Percentiles rank a stretch among this genome's conserved stretches.
These are phyloP conservation scores for Rhingia campestris DNA, from an alignment of 2,888 invertebrate species.

Conservation along the genomic window DNA sequence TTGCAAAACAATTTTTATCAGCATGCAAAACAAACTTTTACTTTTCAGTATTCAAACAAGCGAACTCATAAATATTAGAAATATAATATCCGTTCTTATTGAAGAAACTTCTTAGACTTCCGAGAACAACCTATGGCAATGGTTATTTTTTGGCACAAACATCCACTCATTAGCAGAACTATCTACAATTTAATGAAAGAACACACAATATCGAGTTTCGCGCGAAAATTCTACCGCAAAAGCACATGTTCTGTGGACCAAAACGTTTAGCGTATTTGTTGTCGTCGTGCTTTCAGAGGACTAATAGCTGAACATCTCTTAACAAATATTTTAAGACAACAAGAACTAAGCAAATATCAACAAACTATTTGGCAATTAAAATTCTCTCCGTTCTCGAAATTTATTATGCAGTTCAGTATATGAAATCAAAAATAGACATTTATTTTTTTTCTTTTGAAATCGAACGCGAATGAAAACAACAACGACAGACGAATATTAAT, in stretches of 20 bases:
- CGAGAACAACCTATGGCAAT: background rate
- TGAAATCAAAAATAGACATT: slow-evolving; percentile 50
- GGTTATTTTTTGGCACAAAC: slow-evolving; percentile 40
- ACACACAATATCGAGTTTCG: slow-evolving; percentile 35
- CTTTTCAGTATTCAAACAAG: too few relatives aligned
- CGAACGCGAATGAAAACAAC: slow-evolving; percentile 13
- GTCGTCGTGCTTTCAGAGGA: slow-evolving; percentile 8
- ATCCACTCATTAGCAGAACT: slow-evolving; percentile 13
- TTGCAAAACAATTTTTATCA: too few relatives aligned
- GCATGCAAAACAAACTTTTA: too few relatives aligned
- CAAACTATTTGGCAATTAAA: slow-evolving; percentile 55
- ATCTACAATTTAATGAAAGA: slow-evolving; percentile 27
- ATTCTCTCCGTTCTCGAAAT: slow-evolving; percentile 21
- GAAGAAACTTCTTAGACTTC: background rate
- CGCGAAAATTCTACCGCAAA: slow-evolving; percentile 1
- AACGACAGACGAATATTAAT: slow-evolving; percentile 29
- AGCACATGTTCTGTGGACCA: slow-evolving; percentile 40
- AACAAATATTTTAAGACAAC: slow-evolving; percentile 44
- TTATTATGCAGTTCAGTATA: slow-evolving; percentile 38
- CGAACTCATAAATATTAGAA: too few relatives aligned
- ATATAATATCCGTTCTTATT: background rate
- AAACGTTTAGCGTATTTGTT: slow-evolving; percentile 26
- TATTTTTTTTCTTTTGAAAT: slow-evolving; percentile 24
- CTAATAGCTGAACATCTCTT: slow-evolving; percentile 26
- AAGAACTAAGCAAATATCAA: slow-evolving; percentile 48